A percentile compares a stretch with the other conserved stretches of the same genome.
Evolutionary conservation across 2,113 vertebrate genomes (phyloP).

Genomic region (Tachysurus fulvidraco): DNA sequence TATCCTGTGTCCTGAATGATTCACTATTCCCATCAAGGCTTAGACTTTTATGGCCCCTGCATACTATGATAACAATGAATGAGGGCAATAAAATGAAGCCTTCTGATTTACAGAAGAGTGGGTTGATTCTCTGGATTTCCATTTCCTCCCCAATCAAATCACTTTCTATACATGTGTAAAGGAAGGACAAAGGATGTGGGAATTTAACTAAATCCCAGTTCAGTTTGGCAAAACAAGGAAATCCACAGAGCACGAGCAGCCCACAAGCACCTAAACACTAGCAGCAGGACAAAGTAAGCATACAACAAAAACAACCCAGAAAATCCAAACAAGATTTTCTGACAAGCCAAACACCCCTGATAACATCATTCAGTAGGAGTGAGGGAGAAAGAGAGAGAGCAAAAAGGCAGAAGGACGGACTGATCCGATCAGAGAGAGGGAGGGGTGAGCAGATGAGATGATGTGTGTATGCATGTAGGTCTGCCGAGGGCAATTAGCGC

Average conservation of each 20-base stretch:
- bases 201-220: slow-evolving; percentile 3
- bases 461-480: slow-evolving; percentile 14
- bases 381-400: neutral
- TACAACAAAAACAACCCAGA: slow-evolving; percentile 38
- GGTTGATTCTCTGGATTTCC: slow-evolving; percentile 11
- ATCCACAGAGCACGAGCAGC: slow-evolving; percentile 9
- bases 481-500: slow-evolving; percentile 25
- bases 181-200: neutral
- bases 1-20: slow-evolving; percentile 36
- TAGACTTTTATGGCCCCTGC: slow-evolving; percentile 26
- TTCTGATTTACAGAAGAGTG: slow-evolving; percentile 27
- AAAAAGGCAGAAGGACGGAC: neutral
- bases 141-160: slow-evolving; percentile 9
- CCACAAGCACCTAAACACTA: slow-evolving; percentile 25
- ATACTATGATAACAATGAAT: slow-evolving; percentile 35
- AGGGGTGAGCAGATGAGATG: neutral
- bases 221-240: slow-evolving; percentile 15
- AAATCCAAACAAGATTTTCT: slow-evolving; percentile 30
- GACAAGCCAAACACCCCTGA: slow-evolving; percentile 7
- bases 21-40: slow-evolving; percentile 32
- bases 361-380: neutral
- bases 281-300: slow-evolving; percentile 31
- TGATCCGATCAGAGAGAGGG: neutral
- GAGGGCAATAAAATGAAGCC: slow-evolving; percentile 26
- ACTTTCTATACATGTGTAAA: neutral